phyloP scores from a whole-genome alignment of 2,113 vertebrate species.

The Macrotus californicus region DNA sequence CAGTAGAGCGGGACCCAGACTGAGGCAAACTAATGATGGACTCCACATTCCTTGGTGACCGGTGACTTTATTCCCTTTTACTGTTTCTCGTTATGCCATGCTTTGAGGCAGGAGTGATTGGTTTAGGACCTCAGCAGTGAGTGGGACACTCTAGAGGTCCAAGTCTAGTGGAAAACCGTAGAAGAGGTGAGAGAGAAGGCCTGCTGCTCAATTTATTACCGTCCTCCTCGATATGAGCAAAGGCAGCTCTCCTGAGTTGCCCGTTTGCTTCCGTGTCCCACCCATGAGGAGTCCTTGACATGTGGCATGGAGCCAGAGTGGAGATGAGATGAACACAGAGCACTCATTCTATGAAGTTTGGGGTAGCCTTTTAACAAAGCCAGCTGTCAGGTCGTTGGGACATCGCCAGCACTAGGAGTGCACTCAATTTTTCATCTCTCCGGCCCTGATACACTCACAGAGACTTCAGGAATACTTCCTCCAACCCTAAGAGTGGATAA shows the following conservation, averaged over 20 bases:
- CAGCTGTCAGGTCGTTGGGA: neutral
- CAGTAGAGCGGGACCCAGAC: neutral
- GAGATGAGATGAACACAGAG: neutral
- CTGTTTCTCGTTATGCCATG: neutral
- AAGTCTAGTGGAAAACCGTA: neutral
- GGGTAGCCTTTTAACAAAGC: neutral
- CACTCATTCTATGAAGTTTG: neutral
- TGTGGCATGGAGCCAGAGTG: neutral
- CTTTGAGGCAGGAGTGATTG: neutral
- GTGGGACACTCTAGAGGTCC: neutral
- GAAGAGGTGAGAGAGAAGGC: neutral
- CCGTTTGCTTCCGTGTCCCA: neutral
- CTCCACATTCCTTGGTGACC: neutral
- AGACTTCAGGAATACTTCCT: neutral
- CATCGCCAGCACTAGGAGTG: neutral
- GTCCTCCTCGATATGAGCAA: neutral
- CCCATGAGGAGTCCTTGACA: neutral
- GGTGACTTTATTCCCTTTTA: neutral
- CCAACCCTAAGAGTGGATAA: neutral
- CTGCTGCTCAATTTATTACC: neutral
- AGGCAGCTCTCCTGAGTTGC: neutral
- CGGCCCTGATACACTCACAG: neutral
- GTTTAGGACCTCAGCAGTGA: neutral
- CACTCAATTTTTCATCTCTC: neutral
- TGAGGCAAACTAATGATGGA: neutral